phyloP scores from a whole-genome alignment of 2,113 vertebrate genomes.

The Phylloscopus whistleri region DNA sequence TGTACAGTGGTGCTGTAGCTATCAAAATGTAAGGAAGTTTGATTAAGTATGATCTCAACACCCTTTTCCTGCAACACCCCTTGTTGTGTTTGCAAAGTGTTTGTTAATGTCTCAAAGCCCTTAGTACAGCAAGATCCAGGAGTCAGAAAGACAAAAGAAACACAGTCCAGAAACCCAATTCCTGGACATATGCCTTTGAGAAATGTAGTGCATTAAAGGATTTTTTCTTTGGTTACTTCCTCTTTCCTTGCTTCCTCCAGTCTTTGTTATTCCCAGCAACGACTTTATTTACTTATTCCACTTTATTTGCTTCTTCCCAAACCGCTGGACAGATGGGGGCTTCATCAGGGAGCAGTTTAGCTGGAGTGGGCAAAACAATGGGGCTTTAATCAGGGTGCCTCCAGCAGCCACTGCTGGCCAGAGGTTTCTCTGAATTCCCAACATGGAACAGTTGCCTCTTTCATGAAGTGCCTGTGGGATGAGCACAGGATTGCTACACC shows the following conservation, averaged over 20 bases:
- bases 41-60: constrained; percentile 49
- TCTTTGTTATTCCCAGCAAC: constrained; percentile 27
- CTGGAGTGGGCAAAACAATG: constrained; percentile 47
- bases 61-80: constrained; percentile 58
- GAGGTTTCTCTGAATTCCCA: constrained; percentile 50
- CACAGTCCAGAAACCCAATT: neutral
- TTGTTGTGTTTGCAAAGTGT: constrained; percentile 31
- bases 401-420: constrained; percentile 23
- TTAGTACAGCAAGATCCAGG: constrained; percentile 43
- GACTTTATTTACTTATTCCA: neutral
- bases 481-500: constrained; percentile 50
- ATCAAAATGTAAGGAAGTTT: constrained; percentile 57
- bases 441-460: constrained; percentile 60
- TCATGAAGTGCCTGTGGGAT: constrained; percentile 48
- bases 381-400: constrained; percentile 43
- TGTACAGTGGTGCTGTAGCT: neutral
- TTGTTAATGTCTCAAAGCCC: constrained; percentile 36
- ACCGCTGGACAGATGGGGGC: neutral
- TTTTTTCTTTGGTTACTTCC: constrained; percentile 16
- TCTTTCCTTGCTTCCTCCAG: neutral
- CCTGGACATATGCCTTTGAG: constrained; percentile 10
- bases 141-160: constrained; percentile 26
- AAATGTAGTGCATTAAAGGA: neutral
- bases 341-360: neutral
- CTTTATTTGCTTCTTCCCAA: constrained; percentile 19